Evolutionary conservation across 2,113 vertebrate species (phyloP), one percentile per base, ranked within the genome.

Genomic region (Rhinogobius similis): DNA sequence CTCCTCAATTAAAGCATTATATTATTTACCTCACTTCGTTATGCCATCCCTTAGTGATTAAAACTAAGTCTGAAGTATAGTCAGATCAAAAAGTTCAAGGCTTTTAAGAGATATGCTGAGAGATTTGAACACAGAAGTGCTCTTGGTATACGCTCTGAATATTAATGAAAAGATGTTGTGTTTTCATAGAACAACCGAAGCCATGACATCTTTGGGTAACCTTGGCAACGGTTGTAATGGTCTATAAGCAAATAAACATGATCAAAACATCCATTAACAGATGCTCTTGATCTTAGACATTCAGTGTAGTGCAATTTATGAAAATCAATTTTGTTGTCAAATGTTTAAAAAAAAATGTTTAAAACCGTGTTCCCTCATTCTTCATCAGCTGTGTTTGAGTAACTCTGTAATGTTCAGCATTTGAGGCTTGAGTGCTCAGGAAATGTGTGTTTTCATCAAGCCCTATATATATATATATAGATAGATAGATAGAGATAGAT

Each of bases 1-100:
- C 69, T 71, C 72, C 59, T 53, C 36, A 53, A 70, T 52, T 29
- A 61, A 62, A 21, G 29, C 59, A n/a, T n/a, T 36, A 38, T n/a
- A 36, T 38, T 32, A n/a, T 38, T n/a, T 62, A 61, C 14, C 13
- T 11, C 5, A 12, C 1, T 53, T 53, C 10, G 10, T 24, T 23
- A n/a, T 27, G 53, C 13, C 24, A 27, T 21, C 10, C 21, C 10
- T 11, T 8, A 12, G 11, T 56, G 53, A 56, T 56, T 56, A 56
- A 56, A 58, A 14, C 29, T 14, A 29, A 29, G 55, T 58, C 18
- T 29, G 55, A 36, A 36, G 20, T 4, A 2, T 29, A 61, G 56
- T 11, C 9, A 1, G 29, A 32, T 61, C 29, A 61, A 4, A 36
- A 61, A 21, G 58, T 61, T 61, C 58, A 38, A 61, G 29, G 58